A percentile compares a stretch with the other conserved stretches of the same genome.
phyloP scores from a whole-genome alignment of 2,797 vertebrate species.

The Falco novaeseelandiae region DNA sequence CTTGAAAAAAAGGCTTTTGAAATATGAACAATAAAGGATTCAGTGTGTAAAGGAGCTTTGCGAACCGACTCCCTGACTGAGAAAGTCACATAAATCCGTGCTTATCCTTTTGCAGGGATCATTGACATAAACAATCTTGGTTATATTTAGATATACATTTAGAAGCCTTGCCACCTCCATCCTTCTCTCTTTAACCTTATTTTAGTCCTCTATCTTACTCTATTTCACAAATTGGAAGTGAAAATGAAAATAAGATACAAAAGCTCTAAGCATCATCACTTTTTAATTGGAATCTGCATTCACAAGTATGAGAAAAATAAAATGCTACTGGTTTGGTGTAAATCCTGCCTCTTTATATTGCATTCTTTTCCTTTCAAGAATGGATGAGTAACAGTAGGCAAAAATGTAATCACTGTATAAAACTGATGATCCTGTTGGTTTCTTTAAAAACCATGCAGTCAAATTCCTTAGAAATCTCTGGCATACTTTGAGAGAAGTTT shows the following conservation, averaged over 20 bases:
- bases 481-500: not conserved
- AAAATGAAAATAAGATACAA: not conserved
- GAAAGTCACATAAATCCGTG: not conserved
- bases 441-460: not conserved
- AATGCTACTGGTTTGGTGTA: not conserved
- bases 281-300: not conserved
- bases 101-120: not conserved
- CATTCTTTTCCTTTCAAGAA: not conserved
- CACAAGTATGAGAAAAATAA: not conserved
- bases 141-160: not conserved
- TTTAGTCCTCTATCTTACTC: not conserved
- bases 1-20: not conserved
- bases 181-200: not conserved
- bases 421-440: not conserved
- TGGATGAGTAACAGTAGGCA: not conserved
- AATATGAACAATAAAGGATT: not conserved
- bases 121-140: not conserved
- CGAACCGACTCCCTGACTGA: not conserved
- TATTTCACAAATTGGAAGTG: not conserved
- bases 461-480: not conserved
- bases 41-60: not conserved
- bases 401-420: not conserved
- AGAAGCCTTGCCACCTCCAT: not conserved
- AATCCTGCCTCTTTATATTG: not conserved
- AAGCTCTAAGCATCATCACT: not conserved